A percentile compares a stretch with the other conserved stretches of the same genome.
Evolutionary conservation across 2,888 invertebrate species (phyloP).

Genomic region (Apamea sordens): DNA sequence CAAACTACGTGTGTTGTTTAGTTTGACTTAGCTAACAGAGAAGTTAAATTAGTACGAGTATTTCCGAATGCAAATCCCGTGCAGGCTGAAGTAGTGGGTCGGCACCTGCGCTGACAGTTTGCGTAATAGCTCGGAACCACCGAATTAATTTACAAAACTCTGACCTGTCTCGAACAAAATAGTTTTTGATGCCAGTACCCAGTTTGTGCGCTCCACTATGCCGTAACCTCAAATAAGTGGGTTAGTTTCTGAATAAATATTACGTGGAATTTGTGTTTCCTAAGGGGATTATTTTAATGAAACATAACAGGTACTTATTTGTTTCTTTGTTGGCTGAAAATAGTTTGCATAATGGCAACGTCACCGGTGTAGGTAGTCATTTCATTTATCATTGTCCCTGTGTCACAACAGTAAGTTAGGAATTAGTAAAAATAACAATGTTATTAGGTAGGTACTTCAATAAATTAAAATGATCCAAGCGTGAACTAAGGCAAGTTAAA

Average conservation of each 20-base stretch:
- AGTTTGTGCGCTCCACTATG: constrained; percentile 70
- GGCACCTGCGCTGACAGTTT: constrained; percentile 89
- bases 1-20: constrained; percentile 78
- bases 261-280: constrained; percentile 68
- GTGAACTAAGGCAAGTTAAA: constrained; percentile 28
- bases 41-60: constrained; percentile 88
- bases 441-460: background rate
- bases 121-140: constrained; percentile 88
- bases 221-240: constrained; percentile 68
- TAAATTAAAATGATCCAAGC: constrained; percentile 33
- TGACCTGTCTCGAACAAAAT: constrained; percentile 83
- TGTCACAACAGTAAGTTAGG: background rate
- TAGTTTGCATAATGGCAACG: constrained; percentile 64
- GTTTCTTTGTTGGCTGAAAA: constrained; percentile 63
- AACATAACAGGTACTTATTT: constrained; percentile 67
- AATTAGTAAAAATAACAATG: background rate
- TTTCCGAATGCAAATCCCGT: constrained; percentile 86
- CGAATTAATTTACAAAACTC: constrained; percentile 89
- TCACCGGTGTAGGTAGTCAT: constrained; percentile 50
- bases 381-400: constrained; percentile 49
- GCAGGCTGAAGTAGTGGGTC: constrained; percentile 77
- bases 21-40: constrained; percentile 82
- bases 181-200: constrained; percentile 82
- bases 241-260: constrained; percentile 71
- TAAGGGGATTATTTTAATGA: constrained; percentile 69